Conservation (phyloP, 2,113 vertebrate species). For the Pluvialis apricaria region DNA sequence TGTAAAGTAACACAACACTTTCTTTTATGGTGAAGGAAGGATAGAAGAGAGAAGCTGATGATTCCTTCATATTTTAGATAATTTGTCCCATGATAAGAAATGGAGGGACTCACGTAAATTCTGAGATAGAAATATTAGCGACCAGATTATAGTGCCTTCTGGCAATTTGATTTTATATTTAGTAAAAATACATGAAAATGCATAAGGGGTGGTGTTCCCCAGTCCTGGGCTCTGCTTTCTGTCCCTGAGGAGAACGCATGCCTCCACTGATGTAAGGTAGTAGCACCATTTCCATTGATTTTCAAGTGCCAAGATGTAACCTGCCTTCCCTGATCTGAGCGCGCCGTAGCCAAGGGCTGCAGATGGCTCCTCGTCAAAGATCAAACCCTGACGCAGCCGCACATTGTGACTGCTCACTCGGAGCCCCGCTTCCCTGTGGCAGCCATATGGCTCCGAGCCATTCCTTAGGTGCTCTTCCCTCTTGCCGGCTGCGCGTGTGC, state of each 20-base stretch:
- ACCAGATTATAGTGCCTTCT: neutral
- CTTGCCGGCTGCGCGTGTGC: fast-evolving
- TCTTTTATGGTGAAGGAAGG: neutral
- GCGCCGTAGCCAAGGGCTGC: neutral
- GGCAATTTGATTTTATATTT: neutral
- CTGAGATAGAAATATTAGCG: neutral
- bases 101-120: neutral
- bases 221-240: neutral
- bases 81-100: neutral
- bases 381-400: neutral
- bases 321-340: neutral
- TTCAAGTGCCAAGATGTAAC: neutral
- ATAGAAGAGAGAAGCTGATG: neutral
- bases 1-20: neutral
- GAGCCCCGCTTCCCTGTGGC: neutral
- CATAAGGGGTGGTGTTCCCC: neutral
- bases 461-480: neutral
- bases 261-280: neutral
- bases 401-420: fast-evolving
- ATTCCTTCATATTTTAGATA: neutral
- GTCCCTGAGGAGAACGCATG: neutral
- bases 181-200: neutral
- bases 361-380: neutral
- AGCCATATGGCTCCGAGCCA: neutral
- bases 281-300: neutral